phyloP scores from a whole-genome alignment of 2,113 vertebrate genomes.

The Carollia perspicillata region DNA sequence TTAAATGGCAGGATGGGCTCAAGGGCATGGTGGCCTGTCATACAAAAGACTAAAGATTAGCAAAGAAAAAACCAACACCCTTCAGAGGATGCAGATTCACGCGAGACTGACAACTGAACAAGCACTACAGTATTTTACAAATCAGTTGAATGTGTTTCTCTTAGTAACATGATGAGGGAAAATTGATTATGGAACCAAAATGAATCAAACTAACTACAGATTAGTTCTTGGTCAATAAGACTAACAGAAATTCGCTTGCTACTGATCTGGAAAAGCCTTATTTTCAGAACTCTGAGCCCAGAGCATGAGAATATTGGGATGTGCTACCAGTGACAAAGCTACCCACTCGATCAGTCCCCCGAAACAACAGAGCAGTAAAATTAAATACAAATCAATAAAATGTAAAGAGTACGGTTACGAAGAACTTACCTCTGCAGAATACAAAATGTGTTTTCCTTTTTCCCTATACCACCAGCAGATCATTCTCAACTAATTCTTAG shows the following conservation, averaged over 20 bases:
- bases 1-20: conserved; percentile 80
- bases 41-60: conserved; percentile 46
- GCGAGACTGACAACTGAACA: conserved; percentile 35
- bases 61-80: conserved; percentile 55
- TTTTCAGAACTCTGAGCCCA: conserved; percentile 32
- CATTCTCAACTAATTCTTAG: conserved; percentile 54
- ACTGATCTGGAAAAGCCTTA: conserved; percentile 27
- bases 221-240: background rate
- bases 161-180: background rate
- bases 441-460: conserved; percentile 36
- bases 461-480: conserved; percentile 40
- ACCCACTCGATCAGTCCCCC: background rate
- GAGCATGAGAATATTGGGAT: conserved; percentile 20
- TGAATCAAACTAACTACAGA: background rate
- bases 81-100: background rate
- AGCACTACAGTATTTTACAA: background rate
- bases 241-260: background rate
- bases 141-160: background rate
- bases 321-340: background rate
- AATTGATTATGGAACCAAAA: background rate
- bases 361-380: background rate
- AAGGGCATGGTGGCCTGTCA: conserved; percentile 79
- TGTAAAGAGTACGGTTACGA: background rate
- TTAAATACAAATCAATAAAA: background rate
- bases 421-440: conserved; percentile 47